A percentile compares a stretch with the other conserved stretches of the same genome.
Conservation (phyloP, 2,797 vertebrate genomes). For the Crenichthys baileyi region DNA sequence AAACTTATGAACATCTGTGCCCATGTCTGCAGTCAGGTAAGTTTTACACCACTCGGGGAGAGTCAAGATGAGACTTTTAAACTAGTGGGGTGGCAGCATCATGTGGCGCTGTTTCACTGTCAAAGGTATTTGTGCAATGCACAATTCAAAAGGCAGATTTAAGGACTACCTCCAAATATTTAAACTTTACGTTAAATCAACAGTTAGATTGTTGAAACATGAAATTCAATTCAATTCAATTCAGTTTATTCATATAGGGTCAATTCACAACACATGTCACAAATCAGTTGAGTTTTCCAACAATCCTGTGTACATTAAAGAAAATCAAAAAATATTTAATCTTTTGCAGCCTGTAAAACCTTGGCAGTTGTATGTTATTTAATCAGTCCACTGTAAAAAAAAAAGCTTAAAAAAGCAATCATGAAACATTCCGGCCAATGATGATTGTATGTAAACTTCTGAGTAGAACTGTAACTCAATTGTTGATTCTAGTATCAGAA, state of each 20-base stretch:
- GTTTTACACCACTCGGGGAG: background rate
- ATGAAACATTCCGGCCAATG: background rate
- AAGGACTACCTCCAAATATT: background rate
- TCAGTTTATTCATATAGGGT: no score
- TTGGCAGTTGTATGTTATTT: background rate
- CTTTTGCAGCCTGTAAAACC: background rate
- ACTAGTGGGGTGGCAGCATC: background rate
- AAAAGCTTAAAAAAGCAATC: no score
- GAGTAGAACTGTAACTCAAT: background rate
- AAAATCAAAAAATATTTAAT: background rate
- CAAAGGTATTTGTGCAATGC: background rate
- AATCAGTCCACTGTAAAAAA: no score
- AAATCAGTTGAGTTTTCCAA: background rate
- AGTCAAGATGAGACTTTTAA: background rate
- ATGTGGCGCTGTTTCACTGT: background rate
- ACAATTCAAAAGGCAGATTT: background rate
- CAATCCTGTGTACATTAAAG: no score
- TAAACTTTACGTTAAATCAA: background rate
- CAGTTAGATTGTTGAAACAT: background rate
- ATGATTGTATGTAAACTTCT: background rate
- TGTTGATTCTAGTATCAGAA: background rate
- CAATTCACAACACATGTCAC: no score
- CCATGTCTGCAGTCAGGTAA: background rate
- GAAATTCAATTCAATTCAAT: no score
- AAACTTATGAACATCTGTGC: background rate